A percentile compares a stretch with the other conserved stretches of the same genome.
phyloP scores from a whole-genome alignment of 2,888 invertebrate genomes.

The Germaria angustata region DNA sequence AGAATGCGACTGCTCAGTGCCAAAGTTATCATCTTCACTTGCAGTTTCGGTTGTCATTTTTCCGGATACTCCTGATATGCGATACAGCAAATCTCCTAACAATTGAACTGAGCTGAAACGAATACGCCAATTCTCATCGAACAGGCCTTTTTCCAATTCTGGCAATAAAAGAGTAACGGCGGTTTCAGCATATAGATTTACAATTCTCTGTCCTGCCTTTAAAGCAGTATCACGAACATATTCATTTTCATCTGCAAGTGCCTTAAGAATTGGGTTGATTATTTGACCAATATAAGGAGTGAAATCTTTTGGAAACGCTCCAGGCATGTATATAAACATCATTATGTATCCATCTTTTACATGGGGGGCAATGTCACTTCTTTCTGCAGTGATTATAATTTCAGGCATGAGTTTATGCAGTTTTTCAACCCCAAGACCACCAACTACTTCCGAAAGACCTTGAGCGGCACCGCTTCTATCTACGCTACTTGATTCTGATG shows the following conservation, averaged over 20 bases:
- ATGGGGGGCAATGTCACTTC: conserved; percentile 95
- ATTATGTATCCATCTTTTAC: conserved; percentile 99
- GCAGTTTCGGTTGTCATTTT: conserved; percentile 99
- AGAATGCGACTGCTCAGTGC: conserved; percentile 96
- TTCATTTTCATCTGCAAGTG: conserved; percentile 98
- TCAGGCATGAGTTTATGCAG: conserved; percentile 98
- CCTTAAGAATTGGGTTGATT: conserved; percentile 97
- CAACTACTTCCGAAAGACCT: conserved; percentile 98
- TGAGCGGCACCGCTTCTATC: conserved; percentile 98
- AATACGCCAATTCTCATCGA: conserved; percentile 99
- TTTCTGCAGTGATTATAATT: conserved; percentile 95
- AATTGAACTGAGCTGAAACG: conserved; percentile 96
- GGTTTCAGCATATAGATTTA: conserved; percentile 96
- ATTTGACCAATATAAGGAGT: conserved; percentile 97
- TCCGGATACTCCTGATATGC: conserved; percentile 97
- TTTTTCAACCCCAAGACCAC: conserved; percentile 96
- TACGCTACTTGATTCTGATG: conserved; percentile 96
- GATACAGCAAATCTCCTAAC: conserved; percentile 95
- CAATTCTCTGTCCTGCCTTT: conserved; percentile 97
- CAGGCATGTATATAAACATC: conserved; percentile 99
- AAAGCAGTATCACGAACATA: conserved; percentile 98
- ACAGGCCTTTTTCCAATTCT: conserved; percentile 94
- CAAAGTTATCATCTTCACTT: conserved; percentile 99
- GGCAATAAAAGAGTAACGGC: conserved; percentile 96
- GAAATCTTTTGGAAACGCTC: conserved; percentile 97